Conservation (phyloP, 2,797 vertebrate genomes). For the Pseudocheirus occidentalis region DNA sequence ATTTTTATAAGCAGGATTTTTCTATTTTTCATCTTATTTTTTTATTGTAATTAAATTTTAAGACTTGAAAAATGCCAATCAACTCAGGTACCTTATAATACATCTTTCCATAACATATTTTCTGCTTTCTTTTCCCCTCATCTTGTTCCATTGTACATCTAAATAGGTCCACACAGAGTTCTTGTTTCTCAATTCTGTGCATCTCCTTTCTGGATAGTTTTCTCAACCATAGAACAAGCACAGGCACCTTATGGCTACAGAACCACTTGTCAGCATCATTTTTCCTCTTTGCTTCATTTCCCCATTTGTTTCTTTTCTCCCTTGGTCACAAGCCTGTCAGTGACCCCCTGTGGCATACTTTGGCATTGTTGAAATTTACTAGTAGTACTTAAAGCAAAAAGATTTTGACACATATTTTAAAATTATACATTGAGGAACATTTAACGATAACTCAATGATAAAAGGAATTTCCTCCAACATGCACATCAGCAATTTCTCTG, state of each 20-base stretch:
- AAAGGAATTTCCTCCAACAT: background rate
- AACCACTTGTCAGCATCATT: background rate
- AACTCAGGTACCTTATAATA: background rate
- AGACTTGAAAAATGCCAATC: slow-evolving; percentile 9
- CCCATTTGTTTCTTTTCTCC: background rate
- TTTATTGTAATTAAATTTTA: slow-evolving; percentile 46
- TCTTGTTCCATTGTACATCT: background rate
- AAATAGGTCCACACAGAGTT: background rate
- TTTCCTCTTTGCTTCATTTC: background rate
- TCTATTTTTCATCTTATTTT: slow-evolving; percentile 5
- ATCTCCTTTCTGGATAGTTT: background rate
- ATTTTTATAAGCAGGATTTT: slow-evolving; percentile 12
- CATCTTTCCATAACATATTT: slow-evolving; percentile 46
- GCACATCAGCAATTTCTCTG: background rate
- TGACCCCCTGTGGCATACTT: background rate
- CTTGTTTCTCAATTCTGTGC: background rate
- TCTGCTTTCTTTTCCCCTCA: slow-evolving; percentile 19
- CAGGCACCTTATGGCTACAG: background rate
- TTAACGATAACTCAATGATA: background rate
- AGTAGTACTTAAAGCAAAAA: background rate
- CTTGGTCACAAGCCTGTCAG: background rate
- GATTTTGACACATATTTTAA: background rate
- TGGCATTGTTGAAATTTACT: background rate
- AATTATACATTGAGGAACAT: background rate
- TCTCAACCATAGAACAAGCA: background rate